Percentiles rank a stretch among this genome's conserved stretches.
phyloP scores from a whole-genome alignment of 2,113 vertebrate species.

The Centropus unirufus region DNA sequence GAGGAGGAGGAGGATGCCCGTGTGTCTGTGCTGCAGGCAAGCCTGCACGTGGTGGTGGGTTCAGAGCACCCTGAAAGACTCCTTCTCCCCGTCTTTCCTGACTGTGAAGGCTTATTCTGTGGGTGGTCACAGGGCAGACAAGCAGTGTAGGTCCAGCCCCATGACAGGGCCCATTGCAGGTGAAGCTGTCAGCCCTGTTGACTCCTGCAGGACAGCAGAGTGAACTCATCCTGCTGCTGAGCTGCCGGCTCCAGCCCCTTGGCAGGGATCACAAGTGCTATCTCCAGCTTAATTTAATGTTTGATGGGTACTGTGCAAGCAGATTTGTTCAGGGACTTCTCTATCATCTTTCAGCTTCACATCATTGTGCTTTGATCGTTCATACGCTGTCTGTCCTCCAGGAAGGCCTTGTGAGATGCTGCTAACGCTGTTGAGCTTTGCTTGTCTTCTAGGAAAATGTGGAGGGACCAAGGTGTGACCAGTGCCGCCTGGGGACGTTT shows the following conservation, averaged over 20 bases:
- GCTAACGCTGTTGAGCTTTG: not conserved
- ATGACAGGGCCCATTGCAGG: not conserved
- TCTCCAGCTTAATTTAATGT: not conserved
- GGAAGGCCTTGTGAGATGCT: not conserved
- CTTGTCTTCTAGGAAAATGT: conserved; percentile 88
- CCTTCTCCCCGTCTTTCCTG: not conserved
- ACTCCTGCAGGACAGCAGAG: not conserved
- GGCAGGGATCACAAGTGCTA: not conserved
- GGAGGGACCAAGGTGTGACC: conserved; percentile 88
- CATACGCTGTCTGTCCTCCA: rapidly evolving
- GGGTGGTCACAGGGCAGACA: not conserved
- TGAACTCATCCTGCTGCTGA: not conserved
- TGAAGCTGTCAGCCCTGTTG: not conserved
- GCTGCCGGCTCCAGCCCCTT: not conserved
- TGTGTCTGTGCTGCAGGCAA: not conserved
- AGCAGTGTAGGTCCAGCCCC: not conserved
- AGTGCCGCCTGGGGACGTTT: conserved; percentile 92
- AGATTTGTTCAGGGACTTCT: not conserved
- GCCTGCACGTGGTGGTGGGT: rapidly evolving
- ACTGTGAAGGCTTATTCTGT: not conserved
- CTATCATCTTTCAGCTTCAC: not conserved
- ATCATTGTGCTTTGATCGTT: not conserved
- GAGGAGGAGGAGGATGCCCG: not conserved
- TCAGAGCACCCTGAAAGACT: not conserved
- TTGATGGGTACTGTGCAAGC: not conserved